phyloP scores from a whole-genome alignment of 2,113 vertebrate species.

The Condylura cristata region DNA sequence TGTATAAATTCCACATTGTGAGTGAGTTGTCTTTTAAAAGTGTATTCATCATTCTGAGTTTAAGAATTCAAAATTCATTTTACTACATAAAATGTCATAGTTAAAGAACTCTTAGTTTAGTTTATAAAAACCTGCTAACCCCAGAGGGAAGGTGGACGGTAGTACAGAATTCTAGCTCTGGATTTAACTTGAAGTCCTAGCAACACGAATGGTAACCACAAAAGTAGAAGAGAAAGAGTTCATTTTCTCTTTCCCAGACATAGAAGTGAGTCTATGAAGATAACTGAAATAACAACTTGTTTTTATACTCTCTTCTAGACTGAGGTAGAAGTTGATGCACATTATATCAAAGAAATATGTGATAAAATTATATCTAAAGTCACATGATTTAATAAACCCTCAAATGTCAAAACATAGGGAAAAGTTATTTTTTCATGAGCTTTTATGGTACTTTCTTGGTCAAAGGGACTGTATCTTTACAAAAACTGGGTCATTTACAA shows the following conservation, averaged over 20 bases:
- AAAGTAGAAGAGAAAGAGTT: not conserved
- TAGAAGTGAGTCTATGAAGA: not conserved
- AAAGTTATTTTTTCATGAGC: not conserved
- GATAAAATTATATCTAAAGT: not conserved
- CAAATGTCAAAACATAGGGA: not conserved
- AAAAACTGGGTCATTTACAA: not conserved
- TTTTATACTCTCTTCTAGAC: not conserved
- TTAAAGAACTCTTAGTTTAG: not conserved
- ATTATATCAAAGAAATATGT: not conserved
- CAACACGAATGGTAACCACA: not conserved
- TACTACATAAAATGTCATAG: not conserved
- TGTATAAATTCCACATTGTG: not conserved
- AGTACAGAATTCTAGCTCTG: not conserved
- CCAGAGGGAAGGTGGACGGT: not conserved
- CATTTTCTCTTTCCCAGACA: not conserved
- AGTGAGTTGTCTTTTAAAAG: not conserved
- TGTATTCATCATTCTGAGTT: not conserved
- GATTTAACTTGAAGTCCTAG: conserved; percentile 8
- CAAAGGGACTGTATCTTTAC: not conserved
- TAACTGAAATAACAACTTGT: not conserved
- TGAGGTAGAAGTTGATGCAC: not conserved
- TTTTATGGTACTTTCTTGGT: not conserved
- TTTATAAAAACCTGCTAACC: not conserved
- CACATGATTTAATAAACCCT: not conserved
- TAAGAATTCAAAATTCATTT: not conserved